Conservation (phyloP, 1,140 invertebrate genomes). For the Eumaeus atala region DNA sequence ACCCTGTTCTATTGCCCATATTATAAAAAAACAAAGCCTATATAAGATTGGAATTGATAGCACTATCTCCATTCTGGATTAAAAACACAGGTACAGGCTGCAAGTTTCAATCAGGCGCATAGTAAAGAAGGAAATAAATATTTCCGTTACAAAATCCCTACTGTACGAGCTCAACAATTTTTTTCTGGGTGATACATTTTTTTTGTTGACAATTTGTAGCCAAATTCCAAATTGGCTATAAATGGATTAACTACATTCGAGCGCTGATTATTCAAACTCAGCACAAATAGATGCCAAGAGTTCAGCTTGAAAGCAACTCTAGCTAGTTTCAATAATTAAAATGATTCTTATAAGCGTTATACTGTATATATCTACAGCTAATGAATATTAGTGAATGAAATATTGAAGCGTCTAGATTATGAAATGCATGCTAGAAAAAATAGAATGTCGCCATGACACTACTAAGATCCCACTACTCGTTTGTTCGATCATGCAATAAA, state of each 20-base stretch:
- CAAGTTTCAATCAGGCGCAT: constrained; percentile 5
- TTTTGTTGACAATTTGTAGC: constrained; percentile 1
- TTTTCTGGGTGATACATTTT: neutral
- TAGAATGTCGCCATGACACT: too few species aligned
- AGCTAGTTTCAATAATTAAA: constrained; percentile 8
- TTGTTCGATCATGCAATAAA: too few species aligned
- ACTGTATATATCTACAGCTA: neutral
- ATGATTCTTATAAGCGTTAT: neutral
- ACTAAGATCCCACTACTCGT: too few species aligned
- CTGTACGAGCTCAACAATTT: neutral
- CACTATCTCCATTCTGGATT: neutral
- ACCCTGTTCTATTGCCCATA: too few species aligned
- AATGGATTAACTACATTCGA: constrained; percentile 7
- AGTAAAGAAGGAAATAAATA: neutral
- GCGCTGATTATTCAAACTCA: constrained; percentile 10
- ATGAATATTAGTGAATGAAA: too few species aligned
- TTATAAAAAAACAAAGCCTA: too few species aligned
- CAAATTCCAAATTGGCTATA: neutral
- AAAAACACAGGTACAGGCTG: neutral
- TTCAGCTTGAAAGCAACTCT: neutral
- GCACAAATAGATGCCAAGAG: constrained; percentile 8
- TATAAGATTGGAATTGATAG: too few species aligned
- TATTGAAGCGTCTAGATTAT: too few species aligned
- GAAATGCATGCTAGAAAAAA: too few species aligned
- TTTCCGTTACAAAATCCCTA: neutral